Evolutionary conservation across 2,888 invertebrate genomes (phyloP).

Genomic region (Petrolisthes cinctipes): DNA sequence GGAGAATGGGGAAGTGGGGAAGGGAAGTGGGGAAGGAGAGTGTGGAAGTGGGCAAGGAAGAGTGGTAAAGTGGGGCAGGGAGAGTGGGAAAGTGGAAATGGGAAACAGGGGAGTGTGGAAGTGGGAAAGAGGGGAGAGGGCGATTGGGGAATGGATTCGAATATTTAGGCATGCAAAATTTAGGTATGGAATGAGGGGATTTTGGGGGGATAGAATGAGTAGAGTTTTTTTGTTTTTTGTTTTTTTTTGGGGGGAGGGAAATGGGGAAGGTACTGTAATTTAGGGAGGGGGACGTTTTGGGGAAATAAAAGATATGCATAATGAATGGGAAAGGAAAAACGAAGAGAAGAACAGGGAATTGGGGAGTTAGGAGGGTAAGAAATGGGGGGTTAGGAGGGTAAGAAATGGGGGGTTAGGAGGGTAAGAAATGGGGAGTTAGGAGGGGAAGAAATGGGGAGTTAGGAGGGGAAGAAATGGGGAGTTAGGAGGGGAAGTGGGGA

Average conservation of each 20-base stretch:
- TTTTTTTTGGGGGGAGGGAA: background rate
- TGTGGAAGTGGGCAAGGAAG: background rate
- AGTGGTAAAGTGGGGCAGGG: background rate
- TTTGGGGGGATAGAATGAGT: background rate
- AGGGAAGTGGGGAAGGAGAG: background rate
- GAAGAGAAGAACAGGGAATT: background rate
- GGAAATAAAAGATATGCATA: background rate
- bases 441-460: background rate
- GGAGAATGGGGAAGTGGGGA: background rate
- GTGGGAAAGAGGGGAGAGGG: background rate
- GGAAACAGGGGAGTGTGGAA: background rate
- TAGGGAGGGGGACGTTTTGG: background rate
- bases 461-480: background rate
- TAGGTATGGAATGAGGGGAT: background rate
- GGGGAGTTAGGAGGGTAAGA: background rate
- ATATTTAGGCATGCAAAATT: no score
- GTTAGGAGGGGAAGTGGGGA: background rate
- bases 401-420: background rate
- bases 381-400: background rate
- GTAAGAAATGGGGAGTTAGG: background rate
- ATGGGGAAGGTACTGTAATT: background rate
- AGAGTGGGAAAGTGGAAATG: background rate
- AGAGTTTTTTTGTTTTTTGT: background rate
- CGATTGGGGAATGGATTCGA: background rate
- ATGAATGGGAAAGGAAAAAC: background rate